phyloP scores from a whole-genome alignment of 2,888 invertebrate genomes.

The Drosophila mettleri region DNA sequence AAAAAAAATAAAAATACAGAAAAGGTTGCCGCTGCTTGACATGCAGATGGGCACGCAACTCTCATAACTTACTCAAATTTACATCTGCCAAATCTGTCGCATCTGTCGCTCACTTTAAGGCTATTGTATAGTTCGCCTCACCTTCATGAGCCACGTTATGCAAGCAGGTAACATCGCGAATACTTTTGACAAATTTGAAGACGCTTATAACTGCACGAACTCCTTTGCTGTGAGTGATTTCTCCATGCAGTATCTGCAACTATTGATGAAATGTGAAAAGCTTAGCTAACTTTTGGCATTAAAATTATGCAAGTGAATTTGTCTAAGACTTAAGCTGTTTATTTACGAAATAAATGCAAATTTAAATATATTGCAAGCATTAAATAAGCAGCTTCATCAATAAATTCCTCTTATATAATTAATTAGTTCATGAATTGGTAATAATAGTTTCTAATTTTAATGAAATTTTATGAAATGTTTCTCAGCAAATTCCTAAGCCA shows the following conservation, averaged over 20 bases:
- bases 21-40: conserved; percentile 48
- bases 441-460: too few relatives aligned
- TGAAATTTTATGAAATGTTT: too few relatives aligned
- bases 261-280: neutral
- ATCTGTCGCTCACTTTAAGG: conserved; percentile 15
- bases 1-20: neutral
- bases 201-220: conserved; percentile 37
- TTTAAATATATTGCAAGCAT: too few relatives aligned
- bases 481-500: too few relatives aligned
- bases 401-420: too few relatives aligned
- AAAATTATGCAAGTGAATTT: too few relatives aligned
- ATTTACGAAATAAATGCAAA: too few relatives aligned
- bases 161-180: conserved; percentile 34
- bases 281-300: too few relatives aligned
- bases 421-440: too few relatives aligned
- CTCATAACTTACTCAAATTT: conserved; percentile 62
- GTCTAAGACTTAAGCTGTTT: too few relatives aligned
- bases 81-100: conserved; percentile 45
- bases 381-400: too few relatives aligned
- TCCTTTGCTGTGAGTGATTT: conserved; percentile 33
- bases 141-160: conserved; percentile 5
- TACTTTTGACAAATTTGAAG: conserved; percentile 30
- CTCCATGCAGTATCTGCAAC: neutral
- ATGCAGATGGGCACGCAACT: conserved; percentile 53
- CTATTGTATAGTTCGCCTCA: conserved; percentile 15